Percentiles rank a stretch among this genome's conserved stretches.
phyloP scores from a whole-genome alignment of 2,113 vertebrate species.

The Pongo pygmaeus region DNA sequence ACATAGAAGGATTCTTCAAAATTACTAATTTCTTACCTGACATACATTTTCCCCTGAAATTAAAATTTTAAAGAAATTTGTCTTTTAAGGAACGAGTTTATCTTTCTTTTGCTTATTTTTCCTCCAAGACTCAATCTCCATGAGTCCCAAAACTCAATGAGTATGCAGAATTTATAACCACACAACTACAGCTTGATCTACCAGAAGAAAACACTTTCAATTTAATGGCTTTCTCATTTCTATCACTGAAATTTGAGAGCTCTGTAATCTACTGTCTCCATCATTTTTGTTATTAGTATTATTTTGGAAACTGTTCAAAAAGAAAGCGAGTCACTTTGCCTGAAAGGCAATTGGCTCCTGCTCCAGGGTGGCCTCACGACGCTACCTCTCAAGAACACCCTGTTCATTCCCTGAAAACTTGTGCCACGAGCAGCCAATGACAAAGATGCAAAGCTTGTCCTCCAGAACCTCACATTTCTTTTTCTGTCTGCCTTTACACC shows the following conservation, averaged over 20 bases:
- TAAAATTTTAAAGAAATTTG: not conserved
- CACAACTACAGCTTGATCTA: not conserved
- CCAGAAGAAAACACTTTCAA: conserved; percentile 17
- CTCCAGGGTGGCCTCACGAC: not conserved
- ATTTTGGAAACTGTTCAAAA: conserved; percentile 74
- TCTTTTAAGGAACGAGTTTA: not conserved
- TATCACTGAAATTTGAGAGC: conserved; percentile 77
- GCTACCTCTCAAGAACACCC: not conserved
- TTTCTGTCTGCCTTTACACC: not conserved
- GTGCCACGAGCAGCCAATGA: not conserved
- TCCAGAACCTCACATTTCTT: not conserved
- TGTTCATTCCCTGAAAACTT: not conserved
- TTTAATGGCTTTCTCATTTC: conserved; percentile 78
- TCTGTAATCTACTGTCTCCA: conserved; percentile 75
- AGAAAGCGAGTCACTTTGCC: not conserved
- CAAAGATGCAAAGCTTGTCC: not conserved
- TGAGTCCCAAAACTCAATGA: not conserved
- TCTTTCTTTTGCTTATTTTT: not conserved
- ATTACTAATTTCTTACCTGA: not conserved
- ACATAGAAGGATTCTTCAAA: not conserved
- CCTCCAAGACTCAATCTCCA: not conserved
- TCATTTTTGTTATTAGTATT: conserved; percentile 80
- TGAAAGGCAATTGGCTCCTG: not conserved
- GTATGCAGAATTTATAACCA: not conserved
- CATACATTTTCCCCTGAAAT: not conserved